Conservation (phyloP, 2,797 vertebrate species). For the Neosilurus mollespiculum region DNA sequence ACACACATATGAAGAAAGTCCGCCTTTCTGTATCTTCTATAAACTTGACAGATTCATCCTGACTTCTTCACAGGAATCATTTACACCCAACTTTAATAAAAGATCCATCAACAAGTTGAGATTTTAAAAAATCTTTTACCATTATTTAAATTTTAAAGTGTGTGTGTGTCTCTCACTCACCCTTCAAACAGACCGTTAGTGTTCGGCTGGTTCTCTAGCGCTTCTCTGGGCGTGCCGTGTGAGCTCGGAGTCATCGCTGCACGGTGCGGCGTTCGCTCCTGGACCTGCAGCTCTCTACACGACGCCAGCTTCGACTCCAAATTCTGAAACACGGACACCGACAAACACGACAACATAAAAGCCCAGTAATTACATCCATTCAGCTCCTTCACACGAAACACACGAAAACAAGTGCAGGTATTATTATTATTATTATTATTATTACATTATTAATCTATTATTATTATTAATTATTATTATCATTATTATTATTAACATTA, state of each 20-base stretch:
- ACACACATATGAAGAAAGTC: too few species aligned
- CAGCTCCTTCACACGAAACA: not conserved
- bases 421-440: not conserved
- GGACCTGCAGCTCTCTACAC: slow-evolving; percentile 87
- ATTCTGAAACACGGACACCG: slow-evolving; percentile 73
- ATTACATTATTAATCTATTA: not conserved
- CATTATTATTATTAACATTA: too few species aligned
- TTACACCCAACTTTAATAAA: too few species aligned
- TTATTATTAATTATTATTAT: not conserved
- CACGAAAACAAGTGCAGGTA: not conserved
- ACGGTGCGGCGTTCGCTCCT: slow-evolving; percentile 81
- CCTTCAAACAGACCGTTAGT: slow-evolving; percentile 76
- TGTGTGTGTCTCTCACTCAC: slow-evolving; percentile 65
- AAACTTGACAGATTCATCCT: too few species aligned
- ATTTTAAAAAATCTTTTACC: too few species aligned
- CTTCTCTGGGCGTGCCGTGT: slow-evolving; percentile 72
- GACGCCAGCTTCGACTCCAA: slow-evolving; percentile 95
- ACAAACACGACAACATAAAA: not conserved
- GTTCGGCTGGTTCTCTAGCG: slow-evolving; percentile 71
- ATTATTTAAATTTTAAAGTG: too few species aligned
- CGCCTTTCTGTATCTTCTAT: too few species aligned
- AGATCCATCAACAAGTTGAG: too few species aligned
- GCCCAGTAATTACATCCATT: not conserved
- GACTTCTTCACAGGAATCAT: too few species aligned
- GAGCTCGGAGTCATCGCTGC: slow-evolving; percentile 62